Conservation (phyloP, 2,888 invertebrate genomes). For the Galerucella nymphaeae region DNA sequence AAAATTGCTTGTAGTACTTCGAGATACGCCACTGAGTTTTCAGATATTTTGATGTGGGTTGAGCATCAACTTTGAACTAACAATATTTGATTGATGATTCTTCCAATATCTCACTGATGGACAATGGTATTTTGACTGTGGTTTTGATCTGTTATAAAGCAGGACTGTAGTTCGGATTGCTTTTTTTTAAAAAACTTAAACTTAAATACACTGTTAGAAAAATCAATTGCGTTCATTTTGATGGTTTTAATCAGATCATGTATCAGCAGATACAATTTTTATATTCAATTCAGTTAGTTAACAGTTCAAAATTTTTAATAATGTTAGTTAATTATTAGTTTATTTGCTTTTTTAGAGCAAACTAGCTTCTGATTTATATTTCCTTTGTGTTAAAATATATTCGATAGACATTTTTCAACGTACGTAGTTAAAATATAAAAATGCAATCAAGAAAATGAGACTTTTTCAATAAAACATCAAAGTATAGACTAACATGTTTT, state of each 20-base stretch:
- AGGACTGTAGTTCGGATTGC: neutral
- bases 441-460: constrained; percentile 33
- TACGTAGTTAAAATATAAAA: constrained; percentile 10
- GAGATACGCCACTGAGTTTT: neutral
- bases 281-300: too few species aligned
- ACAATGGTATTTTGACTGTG: constrained; percentile 40
- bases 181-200: neutral
- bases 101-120: constrained; percentile 45
- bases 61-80: constrained; percentile 44
- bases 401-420: too few species aligned
- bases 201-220: too few species aligned
- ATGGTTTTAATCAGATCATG: too few species aligned
- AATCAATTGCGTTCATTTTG: too few species aligned
- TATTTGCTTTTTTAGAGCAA: too few species aligned
- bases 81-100: constrained; percentile 52
- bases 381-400: too few species aligned
- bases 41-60: constrained; percentile 22
- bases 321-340: too few species aligned
- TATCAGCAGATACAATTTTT: too few species aligned
- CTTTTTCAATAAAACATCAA: constrained; percentile 37
- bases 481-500: constrained; percentile 45
- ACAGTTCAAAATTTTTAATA: too few species aligned
- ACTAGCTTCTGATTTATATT: too few species aligned
- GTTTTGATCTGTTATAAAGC: constrained; percentile 9
- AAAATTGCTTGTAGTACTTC: neutral